phyloP scores from a whole-genome alignment of 2,113 vertebrate genomes.

The Arothron firmamentum region DNA sequence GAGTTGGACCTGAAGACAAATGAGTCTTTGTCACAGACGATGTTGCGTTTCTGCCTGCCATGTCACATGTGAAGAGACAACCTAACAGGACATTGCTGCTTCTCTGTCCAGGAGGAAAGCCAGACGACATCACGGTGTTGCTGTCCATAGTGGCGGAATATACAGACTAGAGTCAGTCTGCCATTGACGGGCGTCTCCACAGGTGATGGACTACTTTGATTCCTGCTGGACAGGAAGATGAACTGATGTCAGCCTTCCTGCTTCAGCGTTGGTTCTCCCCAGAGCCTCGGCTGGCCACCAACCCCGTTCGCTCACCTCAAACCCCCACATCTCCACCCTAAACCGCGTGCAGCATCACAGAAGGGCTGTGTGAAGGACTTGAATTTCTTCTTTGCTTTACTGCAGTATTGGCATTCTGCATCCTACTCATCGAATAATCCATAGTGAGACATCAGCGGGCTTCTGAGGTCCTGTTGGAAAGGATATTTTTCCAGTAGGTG shows the following conservation, averaged over 20 bases:
- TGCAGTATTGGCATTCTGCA: slow-evolving; percentile 30
- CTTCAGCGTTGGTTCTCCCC: too few relatives aligned
- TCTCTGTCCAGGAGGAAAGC: slow-evolving; percentile 86
- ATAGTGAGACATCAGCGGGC: slow-evolving; percentile 26
- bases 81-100: neutral
- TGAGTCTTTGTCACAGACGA: neutral
- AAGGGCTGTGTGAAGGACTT: slow-evolving; percentile 12
- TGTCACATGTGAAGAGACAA: too few relatives aligned
- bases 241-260: slow-evolving; percentile 23
- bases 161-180: slow-evolving; percentile 80
- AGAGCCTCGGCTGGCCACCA: slow-evolving; percentile 12
- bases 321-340: too few relatives aligned
- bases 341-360: neutral
- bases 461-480: slow-evolving; percentile 17
- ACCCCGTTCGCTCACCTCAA: neutral
- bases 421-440: slow-evolving; percentile 41
- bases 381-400: slow-evolving; percentile 11
- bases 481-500: slow-evolving; percentile 22
- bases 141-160: slow-evolving; percentile 98
- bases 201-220: slow-evolving; percentile 53
- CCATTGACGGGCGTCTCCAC: slow-evolving; percentile 9
- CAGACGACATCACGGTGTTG: slow-evolving; percentile 98
- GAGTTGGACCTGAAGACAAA: too few relatives aligned
- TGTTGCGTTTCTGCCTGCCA: neutral
- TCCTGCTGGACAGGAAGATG: slow-evolving; percentile 90